Percentiles rank a stretch among this genome's conserved stretches.
These are phyloP conservation scores for Crotophaga sulcirostris DNA, from an alignment of 2,113 vertebrate species.

Conservation along the genomic window DNA sequence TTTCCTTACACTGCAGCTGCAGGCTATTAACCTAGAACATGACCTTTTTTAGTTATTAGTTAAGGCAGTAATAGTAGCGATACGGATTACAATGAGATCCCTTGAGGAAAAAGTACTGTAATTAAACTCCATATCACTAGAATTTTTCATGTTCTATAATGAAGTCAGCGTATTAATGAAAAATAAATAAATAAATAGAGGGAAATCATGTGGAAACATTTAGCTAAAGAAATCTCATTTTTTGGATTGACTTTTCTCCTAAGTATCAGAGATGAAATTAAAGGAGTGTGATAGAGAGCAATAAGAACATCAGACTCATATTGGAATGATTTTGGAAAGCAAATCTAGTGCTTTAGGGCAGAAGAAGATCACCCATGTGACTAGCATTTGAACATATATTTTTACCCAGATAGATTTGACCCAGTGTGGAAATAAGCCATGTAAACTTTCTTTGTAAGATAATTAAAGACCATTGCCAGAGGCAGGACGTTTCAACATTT, in stretches of 20 bases:
- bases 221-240: background rate
- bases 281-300: background rate
- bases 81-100: slow-evolving; percentile 20
- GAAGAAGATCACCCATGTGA: background rate
- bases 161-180: background rate
- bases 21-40: slow-evolving; percentile 69
- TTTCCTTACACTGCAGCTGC: slow-evolving; percentile 48
- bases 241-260: background rate
- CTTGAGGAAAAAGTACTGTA: slow-evolving; percentile 44
- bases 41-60: slow-evolving; percentile 66
- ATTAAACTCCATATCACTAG: slow-evolving; percentile 33
- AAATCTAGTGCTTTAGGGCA: background rate
- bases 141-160: slow-evolving; percentile 35
- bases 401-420: background rate
- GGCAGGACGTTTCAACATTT: background rate
- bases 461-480: background rate
- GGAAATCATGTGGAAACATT: background rate
- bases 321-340: background rate
- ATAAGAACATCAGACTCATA: background rate
- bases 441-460: background rate
- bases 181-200: background rate
- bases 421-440: background rate
- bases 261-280: background rate
- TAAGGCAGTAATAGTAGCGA: slow-evolving; percentile 30
- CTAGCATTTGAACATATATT: slow-evolving; percentile 7